These are phyloP conservation scores for Tigriopus californicus DNA, from an alignment of 2,888 invertebrate genomes.

Conservation along the genomic window DNA sequence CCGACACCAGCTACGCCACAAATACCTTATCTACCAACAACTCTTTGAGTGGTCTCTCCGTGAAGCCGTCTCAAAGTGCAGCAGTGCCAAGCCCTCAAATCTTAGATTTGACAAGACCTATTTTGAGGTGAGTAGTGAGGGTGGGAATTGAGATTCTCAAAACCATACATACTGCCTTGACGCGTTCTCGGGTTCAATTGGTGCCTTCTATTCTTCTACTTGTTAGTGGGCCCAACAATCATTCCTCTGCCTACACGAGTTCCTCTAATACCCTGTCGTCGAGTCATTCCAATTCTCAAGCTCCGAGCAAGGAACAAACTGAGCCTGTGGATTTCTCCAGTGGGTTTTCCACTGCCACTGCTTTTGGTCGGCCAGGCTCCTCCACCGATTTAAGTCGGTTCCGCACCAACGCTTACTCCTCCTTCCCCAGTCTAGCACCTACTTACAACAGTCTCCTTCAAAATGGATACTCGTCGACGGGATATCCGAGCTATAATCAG, in stretches of 20 bases:
- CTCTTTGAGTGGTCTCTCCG: background rate
- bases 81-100: background rate
- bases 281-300: no score
- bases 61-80: background rate
- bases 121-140: background rate
- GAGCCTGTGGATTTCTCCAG: conserved; percentile 26
- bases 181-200: no score
- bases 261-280: no score
- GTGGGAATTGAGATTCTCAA: no score
- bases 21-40: background rate
- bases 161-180: no score
- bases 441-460: conserved; percentile 9
- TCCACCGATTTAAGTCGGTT: conserved; percentile 2
- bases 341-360: background rate
- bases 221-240: no score
- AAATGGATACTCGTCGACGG: conserved; percentile 10
- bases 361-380: background rate
- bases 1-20: background rate
- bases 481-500: conserved; percentile 6
- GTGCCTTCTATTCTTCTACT: no score
- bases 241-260: no score
- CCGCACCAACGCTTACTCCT: background rate
- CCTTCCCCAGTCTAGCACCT: conserved; percentile 1
- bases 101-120: background rate
- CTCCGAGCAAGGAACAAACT: conserved; percentile 22